Evolutionary conservation across 2,113 vertebrate genomes (phyloP).

Genomic region (Sisor rabdophorus): DNA sequence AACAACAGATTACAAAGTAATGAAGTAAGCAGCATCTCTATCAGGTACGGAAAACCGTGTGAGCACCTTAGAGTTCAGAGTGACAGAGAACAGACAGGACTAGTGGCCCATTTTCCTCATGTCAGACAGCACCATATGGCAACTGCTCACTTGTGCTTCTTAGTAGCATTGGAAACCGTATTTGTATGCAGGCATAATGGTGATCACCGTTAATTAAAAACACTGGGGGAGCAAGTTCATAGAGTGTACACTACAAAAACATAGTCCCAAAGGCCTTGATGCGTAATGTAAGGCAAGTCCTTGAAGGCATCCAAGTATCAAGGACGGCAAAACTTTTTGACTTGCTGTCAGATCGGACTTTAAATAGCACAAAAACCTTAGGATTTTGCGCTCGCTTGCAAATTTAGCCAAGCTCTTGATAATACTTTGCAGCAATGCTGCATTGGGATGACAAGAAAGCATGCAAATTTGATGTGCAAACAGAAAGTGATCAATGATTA

Average conservation of each 20-base stretch:
- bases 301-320: slow-evolving; percentile 66
- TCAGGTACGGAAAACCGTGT: slow-evolving; percentile 28
- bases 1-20: slow-evolving; percentile 32
- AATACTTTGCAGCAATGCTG: slow-evolving; percentile 20
- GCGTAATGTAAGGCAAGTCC: slow-evolving; percentile 64
- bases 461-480: slow-evolving; percentile 32
- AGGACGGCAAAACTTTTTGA: slow-evolving; percentile 55
- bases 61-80: slow-evolving; percentile 51
- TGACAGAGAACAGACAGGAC: slow-evolving; percentile 74
- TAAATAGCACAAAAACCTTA: slow-evolving; percentile 57
- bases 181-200: slow-evolving; percentile 66
- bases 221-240: slow-evolving; percentile 48
- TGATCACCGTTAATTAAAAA: slow-evolving; percentile 73
- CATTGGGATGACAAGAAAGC: slow-evolving; percentile 1
- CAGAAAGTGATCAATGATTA: slow-evolving; percentile 30
- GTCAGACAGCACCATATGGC: slow-evolving; percentile 77
- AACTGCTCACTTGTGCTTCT: slow-evolving; percentile 62
- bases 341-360: slow-evolving; percentile 58
- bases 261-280: slow-evolving; percentile 62
- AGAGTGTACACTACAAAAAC: slow-evolving; percentile 48
- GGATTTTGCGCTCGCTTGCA: slow-evolving; percentile 21
- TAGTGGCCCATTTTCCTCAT: slow-evolving; percentile 75
- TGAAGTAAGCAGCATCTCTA: slow-evolving; percentile 23
- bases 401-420: slow-evolving; percentile 39
- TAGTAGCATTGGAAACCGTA: slow-evolving; percentile 65